Conservation (phyloP, 2,113 vertebrate genomes). For the Enhydra lutris region DNA sequence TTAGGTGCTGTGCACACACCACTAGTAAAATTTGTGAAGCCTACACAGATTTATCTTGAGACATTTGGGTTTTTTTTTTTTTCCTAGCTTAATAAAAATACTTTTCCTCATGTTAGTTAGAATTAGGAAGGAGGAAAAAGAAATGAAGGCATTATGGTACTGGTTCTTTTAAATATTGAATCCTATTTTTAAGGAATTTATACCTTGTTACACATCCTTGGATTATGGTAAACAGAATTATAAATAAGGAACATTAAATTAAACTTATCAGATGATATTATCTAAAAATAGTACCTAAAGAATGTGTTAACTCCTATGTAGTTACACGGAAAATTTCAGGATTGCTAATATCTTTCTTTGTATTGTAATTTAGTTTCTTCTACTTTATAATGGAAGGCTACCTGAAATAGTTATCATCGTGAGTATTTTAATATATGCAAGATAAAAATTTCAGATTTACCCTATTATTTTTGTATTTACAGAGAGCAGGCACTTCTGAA, state of each 20-base stretch:
- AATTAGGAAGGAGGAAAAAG: slow-evolving; percentile 66
- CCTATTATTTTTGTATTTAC: slow-evolving; percentile 59
- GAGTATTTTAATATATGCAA: not conserved
- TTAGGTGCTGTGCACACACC: slow-evolving; percentile 22
- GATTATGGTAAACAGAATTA: slow-evolving; percentile 59
- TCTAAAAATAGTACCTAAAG: slow-evolving; percentile 25
- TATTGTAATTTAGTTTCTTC: slow-evolving; percentile 32
- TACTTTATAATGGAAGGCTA: not conserved
- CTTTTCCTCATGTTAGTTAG: slow-evolving; percentile 69
- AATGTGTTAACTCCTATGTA: slow-evolving; percentile 16
- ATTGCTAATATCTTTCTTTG: not conserved
- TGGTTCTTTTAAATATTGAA: slow-evolving; percentile 66
- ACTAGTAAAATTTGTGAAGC: slow-evolving; percentile 78
- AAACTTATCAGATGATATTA: not conserved
- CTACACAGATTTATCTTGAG: slow-evolving; percentile 71
- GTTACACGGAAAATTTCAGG: slow-evolving; percentile 5
- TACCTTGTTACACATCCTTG: slow-evolving; percentile 48
- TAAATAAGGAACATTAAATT: slow-evolving; percentile 45
- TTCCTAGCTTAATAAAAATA: slow-evolving; percentile 68
- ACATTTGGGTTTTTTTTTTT: slow-evolving; percentile 42
- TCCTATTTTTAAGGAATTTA: slow-evolving; percentile 35
- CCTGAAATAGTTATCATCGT: not conserved
- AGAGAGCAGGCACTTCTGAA: slow-evolving; percentile 94
- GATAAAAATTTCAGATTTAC: not conserved
- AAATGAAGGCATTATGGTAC: slow-evolving; percentile 59